Evolutionary conservation across 2,888 invertebrate species (phyloP).

Genomic region (Pogonocherus hispidulus): DNA sequence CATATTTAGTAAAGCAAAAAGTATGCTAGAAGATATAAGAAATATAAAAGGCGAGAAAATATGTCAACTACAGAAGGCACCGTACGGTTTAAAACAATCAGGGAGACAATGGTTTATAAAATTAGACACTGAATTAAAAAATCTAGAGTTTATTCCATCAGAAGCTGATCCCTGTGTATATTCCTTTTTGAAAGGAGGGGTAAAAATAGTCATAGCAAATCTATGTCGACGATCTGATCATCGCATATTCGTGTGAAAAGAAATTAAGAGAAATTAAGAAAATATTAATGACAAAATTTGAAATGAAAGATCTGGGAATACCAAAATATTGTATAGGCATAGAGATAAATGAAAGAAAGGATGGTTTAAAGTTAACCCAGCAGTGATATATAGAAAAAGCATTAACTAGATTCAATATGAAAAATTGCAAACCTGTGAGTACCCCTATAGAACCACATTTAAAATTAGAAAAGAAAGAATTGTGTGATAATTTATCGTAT

Average conservation of each 20-base stretch:
- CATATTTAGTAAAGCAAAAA: too few species aligned
- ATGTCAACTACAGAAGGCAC: conserved; percentile 1
- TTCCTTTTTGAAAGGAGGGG: neutral
- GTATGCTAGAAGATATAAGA: conserved; percentile 3
- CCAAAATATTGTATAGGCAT: neutral
- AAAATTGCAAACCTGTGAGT: neutral
- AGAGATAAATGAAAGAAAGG: neutral
- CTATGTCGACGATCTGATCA: neutral
- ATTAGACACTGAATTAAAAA: neutral
- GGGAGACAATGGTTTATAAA: conserved; percentile 10
- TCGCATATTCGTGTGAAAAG: neutral
- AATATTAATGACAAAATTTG: neutral
- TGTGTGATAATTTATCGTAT: neutral
- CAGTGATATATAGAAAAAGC: neutral
- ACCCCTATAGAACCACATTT: neutral
- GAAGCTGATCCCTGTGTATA: conserved; percentile 5
- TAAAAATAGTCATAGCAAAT: neutral
- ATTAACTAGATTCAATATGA: neutral
- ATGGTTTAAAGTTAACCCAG: neutral
- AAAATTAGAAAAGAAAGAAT: neutral
- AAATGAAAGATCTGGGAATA: neutral
- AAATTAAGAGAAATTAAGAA: neutral
- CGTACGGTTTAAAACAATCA: conserved; percentile 11
- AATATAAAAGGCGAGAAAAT: neutral
- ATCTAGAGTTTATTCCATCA: neutral